Evolutionary conservation across 2,113 vertebrate genomes (phyloP).

Genomic region (Oophaga pumilio): DNA sequence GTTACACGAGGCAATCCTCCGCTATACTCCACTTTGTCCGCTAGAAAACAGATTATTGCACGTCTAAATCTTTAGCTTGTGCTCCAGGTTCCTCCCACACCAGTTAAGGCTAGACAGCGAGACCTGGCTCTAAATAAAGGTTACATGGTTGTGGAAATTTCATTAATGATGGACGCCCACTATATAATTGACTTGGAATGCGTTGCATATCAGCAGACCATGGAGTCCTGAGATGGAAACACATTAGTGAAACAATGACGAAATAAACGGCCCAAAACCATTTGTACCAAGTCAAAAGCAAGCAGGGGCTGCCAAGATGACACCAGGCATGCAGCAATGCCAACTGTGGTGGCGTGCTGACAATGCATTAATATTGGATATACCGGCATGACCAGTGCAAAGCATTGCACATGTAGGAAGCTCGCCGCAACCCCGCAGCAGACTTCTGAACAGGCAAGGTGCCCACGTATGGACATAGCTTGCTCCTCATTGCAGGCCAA

Average conservation of each 20-base stretch:
- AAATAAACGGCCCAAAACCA: not conserved
- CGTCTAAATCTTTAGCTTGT: not conserved
- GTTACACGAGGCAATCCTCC: not conserved
- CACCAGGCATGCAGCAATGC: no score
- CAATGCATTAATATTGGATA: no score
- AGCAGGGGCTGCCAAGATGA: no score
- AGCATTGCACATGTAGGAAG: no score
- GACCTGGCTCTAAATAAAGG: not conserved
- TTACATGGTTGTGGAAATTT: not conserved
- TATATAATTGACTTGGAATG: not conserved
- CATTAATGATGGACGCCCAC: not conserved
- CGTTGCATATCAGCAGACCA: not conserved
- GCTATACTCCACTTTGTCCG: not conserved
- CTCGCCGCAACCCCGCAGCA: no score
- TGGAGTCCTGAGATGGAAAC: not conserved
- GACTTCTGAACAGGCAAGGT: no score
- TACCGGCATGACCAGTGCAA: no score
- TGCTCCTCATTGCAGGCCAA: no score
- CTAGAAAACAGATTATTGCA: not conserved
- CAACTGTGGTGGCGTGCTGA: no score
- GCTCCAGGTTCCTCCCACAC: not conserved
- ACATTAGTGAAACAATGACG: not conserved
- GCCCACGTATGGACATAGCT: no score
- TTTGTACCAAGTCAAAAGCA: not conserved
- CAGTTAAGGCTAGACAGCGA: not conserved